These are phyloP conservation scores for Leptinotarsa texana DNA, from an alignment of 1,140 invertebrate genomes.

Conservation along the genomic window DNA sequence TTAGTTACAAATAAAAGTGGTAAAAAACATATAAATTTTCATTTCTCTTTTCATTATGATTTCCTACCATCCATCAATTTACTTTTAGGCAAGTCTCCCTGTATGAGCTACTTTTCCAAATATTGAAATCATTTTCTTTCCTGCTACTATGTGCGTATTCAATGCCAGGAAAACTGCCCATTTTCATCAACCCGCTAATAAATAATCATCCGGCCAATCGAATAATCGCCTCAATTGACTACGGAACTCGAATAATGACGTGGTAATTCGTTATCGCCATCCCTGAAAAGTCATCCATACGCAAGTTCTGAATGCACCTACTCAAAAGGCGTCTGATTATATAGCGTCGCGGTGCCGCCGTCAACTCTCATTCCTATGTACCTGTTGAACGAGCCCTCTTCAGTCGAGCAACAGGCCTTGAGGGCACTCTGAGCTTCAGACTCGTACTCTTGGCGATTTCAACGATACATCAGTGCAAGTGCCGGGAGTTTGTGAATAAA, in stretches of 20 bases:
- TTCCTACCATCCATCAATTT: no score
- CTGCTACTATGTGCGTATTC: no score
- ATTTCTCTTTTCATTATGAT: no score
- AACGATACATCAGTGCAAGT: slow-evolving; percentile 22
- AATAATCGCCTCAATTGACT: background rate
- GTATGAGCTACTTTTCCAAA: no score
- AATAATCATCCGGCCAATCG: background rate
- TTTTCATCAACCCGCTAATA: background rate
- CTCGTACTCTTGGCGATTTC: slow-evolving; percentile 9
- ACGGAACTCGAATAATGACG: background rate
- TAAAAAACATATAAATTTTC: no score
- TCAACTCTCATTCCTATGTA: slow-evolving; percentile 6
- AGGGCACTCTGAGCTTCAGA: background rate
- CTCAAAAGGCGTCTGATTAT: slow-evolving; percentile 14
- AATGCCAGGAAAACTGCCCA: no score
- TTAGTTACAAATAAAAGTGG: no score
- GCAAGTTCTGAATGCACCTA: slow-evolving; percentile 20
- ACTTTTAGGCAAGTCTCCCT: no score
- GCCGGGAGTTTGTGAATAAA: background rate
- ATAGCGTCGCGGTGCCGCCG: slow-evolving; percentile 14
- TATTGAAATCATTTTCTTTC: no score
- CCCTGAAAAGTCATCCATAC: background rate
- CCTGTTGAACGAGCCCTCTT: slow-evolving; percentile 11
- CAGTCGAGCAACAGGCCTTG: background rate
- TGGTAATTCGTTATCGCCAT: background rate